phyloP scores from a whole-genome alignment of 1,140 invertebrate species.

The Paramacrobiotus metropolitanus region DNA sequence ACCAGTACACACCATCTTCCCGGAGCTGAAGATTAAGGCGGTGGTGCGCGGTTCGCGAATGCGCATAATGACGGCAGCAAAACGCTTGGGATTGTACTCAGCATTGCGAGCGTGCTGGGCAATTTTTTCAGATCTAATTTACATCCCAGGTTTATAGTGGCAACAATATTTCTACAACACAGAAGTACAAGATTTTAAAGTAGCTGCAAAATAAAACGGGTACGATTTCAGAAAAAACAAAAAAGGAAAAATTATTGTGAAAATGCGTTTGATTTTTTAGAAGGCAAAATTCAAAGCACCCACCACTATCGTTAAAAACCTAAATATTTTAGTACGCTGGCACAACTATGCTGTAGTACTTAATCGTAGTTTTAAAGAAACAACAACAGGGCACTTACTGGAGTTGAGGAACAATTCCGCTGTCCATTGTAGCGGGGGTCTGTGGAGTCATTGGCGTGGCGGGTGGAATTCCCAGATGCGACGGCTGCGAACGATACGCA shows the following conservation, averaged over 20 bases:
- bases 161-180: conserved; percentile 43
- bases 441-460: neutral
- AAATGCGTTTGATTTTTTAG: no score
- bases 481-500: neutral
- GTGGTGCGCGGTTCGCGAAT: conserved; percentile 95
- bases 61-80: conserved; percentile 98
- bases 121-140: conserved; percentile 86
- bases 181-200: no score
- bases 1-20: conserved; percentile 99
- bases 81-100: conserved; percentile 98
- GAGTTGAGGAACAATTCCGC: neutral
- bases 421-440: neutral
- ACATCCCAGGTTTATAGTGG: conserved; percentile 87
- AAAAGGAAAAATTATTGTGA: no score
- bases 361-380: no score
- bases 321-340: no score
- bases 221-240: no score
- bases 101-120: conserved; percentile 96
- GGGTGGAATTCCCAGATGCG: neutral
- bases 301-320: no score
- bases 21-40: conserved; percentile 93
- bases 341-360: no score
- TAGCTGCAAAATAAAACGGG: no score
- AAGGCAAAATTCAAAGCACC: no score
- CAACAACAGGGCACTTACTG: neutral